phyloP scores from a whole-genome alignment of 2,113 vertebrate species.

The Ibidorhyncha struthersii region DNA sequence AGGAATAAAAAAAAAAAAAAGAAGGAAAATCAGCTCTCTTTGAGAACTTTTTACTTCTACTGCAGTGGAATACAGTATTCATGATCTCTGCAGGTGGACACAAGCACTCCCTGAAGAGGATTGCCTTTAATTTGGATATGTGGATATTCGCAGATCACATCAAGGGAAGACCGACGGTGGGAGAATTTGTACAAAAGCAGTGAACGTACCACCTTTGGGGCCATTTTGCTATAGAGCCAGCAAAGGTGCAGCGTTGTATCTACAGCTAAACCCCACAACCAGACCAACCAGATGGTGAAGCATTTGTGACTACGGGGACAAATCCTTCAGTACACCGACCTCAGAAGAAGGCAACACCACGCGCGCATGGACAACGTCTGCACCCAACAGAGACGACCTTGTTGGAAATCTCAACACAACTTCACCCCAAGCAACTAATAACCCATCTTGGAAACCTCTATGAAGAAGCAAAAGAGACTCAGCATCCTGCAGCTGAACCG shows the following conservation, averaged over 20 bases:
- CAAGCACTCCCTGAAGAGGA: background rate
- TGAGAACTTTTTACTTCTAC: background rate
- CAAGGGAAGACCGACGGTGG: background rate
- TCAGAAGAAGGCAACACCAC: background rate
- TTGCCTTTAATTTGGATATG: background rate
- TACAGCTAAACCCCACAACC: background rate
- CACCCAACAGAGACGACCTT: background rate
- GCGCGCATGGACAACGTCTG: fast-evolving
- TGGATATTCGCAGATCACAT: background rate
- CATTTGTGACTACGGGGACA: background rate
- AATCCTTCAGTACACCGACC: background rate
- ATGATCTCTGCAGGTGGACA: background rate
- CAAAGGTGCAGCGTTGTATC: background rate
- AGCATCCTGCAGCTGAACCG: fast-evolving
- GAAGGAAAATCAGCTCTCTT: background rate
- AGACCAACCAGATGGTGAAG: background rate
- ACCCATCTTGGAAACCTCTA: background rate
- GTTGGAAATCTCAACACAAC: background rate
- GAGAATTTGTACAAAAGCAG: background rate
- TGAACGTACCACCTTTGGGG: background rate
- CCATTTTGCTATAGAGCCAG: background rate
- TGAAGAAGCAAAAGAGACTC: background rate
- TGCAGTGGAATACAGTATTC: background rate
- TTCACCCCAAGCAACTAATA: background rate
- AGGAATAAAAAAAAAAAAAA: background rate